A percentile compares a stretch with the other conserved stretches of the same genome.
Conservation (phyloP, 92 coral and sea anemone genomes). For the Bergia puertoricense region DNA sequence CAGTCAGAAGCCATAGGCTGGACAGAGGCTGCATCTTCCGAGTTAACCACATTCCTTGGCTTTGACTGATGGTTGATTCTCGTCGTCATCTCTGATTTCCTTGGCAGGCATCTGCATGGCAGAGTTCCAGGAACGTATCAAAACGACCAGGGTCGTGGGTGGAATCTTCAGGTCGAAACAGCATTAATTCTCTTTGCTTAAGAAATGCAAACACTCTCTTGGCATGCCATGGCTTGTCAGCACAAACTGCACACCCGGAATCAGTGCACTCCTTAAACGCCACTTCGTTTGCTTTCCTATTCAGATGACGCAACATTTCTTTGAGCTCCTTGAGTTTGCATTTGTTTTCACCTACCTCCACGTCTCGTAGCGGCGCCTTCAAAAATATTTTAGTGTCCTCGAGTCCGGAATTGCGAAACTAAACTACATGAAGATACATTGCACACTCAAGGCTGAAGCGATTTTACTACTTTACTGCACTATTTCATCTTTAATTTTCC, state of each 20-base stretch:
- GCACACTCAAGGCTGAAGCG: too few species aligned
- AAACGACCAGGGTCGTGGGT: not conserved
- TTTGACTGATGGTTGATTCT: too few species aligned
- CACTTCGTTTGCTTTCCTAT: slow-evolving; percentile 43
- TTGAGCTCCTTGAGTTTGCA: slow-evolving; percentile 30
- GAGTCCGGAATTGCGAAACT: not conserved
- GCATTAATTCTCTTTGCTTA: not conserved
- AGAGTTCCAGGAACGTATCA: too few species aligned
- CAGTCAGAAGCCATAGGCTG: too few species aligned
- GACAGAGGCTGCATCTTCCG: too few species aligned
- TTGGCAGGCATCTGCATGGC: too few species aligned
- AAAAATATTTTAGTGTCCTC: not conserved
- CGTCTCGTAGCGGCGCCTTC: not conserved
- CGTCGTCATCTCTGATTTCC: too few species aligned
- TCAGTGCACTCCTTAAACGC: slow-evolving; percentile 49
- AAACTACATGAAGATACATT: too few species aligned
- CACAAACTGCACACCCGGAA: slow-evolving; percentile 38
- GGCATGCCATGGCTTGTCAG: slow-evolving; percentile 40
- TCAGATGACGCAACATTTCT: slow-evolving; percentile 26
- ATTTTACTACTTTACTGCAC: too few species aligned
- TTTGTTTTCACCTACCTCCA: not conserved
- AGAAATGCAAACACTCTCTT: slow-evolving; percentile 1
- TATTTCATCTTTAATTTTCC: too few species aligned
- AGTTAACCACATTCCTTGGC: too few species aligned
- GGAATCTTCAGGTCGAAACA: slow-evolving; percentile 33